Evolutionary conservation across 2,888 invertebrate genomes (phyloP), one percentile per base, ranked within the genome.

Genomic region (Pediacus dermestoides): DNA sequence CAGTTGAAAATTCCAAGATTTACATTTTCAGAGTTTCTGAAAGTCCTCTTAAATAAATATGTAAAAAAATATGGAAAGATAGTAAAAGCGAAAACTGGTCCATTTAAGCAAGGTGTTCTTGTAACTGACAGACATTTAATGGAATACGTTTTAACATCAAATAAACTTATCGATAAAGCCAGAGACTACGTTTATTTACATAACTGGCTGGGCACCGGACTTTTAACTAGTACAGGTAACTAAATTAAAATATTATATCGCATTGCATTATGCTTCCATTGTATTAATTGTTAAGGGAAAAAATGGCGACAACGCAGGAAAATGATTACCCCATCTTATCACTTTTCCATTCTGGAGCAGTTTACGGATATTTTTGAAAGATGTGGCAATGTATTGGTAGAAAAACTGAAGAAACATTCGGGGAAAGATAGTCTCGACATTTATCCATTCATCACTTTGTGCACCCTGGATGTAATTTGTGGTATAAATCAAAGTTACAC

Each of bases 251-350:
- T 18, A 18, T 7, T 18, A 18, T 18, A n/a, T n/a, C n/a, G n/a
- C n/a, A n/a, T n/a, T n/a, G n/a, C n/a, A n/a, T n/a, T n/a, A n/a
- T n/a, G n/a, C n/a, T n/a, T n/a, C n/a, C n/a, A n/a, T n/a, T n/a
- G n/a, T n/a, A n/a, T n/a, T n/a, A n/a, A n/a, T n/a, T n/a, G n/a
- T n/a, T n/a, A n/a, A 61, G 77, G 75, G 2, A 48, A 60, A 1
- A 76, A 75, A 65, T 88, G 88, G 88, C 75, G 73, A 52, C 64
- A 64, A 0, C 76, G 82, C 46, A 73, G 88, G 13, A 84, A 82
- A 61, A 74, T 86, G 44, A 66, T 88, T 31, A 87, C 86, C 0
- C 85, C 86, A 1, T 77, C 86, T 0, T 88, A 86, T 64, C 87
- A 88, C 64, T 86, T 85, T 58, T 81, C 81, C 57, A 85, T 87